Conservation (phyloP, 2,797 vertebrate species). For the Argya squamiceps region DNA sequence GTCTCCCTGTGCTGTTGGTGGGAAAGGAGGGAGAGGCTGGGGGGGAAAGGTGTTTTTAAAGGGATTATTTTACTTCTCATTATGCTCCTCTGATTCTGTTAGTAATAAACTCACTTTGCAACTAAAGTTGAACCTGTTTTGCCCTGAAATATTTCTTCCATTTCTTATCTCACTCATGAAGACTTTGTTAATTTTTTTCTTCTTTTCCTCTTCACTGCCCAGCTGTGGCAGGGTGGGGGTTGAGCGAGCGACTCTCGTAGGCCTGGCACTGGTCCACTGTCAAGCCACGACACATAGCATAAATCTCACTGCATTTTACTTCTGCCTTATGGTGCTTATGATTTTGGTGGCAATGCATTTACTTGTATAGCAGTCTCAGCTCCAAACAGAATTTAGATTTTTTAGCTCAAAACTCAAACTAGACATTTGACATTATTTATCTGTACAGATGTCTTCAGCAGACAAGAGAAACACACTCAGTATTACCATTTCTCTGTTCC, state of each 20-base stretch:
- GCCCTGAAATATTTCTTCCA: not conserved
- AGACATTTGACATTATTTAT: not conserved
- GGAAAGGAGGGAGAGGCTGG: not conserved
- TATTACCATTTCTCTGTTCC: not conserved
- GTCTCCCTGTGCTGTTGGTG: not conserved
- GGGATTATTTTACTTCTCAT: not conserved
- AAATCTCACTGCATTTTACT: not conserved
- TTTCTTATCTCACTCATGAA: not conserved
- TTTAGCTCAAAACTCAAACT: not conserved
- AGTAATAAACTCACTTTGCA: not conserved
- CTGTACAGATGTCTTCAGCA: not conserved
- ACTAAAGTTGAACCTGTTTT: not conserved
- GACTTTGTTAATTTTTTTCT: too few species aligned
- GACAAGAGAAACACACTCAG: not conserved
- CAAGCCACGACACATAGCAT: not conserved
- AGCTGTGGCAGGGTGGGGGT: not conserved
- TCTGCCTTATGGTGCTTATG: not conserved
- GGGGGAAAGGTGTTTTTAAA: not conserved
- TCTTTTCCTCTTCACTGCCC: not conserved
- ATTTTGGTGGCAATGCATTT: not conserved
- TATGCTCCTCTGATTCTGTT: not conserved
- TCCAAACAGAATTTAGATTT: not conserved
- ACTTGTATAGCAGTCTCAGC: not conserved
- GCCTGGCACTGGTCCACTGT: not conserved
- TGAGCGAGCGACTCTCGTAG: accelerated